A percentile compares a stretch with the other conserved stretches of the same genome.
Evolutionary conservation across 2,797 vertebrate species (phyloP).

Genomic region (Esox lucius): DNA sequence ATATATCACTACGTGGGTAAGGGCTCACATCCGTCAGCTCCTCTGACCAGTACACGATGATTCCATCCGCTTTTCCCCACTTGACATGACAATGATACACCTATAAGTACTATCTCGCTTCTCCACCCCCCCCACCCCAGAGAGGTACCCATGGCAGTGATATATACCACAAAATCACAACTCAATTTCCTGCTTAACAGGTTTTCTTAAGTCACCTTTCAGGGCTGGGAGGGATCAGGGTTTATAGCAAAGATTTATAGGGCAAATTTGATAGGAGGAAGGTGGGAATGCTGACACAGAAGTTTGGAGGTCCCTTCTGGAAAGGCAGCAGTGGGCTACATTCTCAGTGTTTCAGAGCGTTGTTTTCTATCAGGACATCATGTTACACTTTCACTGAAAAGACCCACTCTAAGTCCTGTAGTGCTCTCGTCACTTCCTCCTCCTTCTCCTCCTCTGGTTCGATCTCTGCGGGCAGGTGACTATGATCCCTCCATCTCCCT

Average conservation of each 20-base stretch:
- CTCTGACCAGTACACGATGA: slow-evolving; percentile 19
- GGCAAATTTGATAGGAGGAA: slow-evolving; percentile 9
- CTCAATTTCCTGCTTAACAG: slow-evolving; percentile 49
- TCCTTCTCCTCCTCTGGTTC: no score
- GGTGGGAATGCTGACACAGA: slow-evolving; percentile 28
- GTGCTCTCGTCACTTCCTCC: neutral
- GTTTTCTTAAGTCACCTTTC: slow-evolving; percentile 22
- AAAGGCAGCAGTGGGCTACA: slow-evolving; percentile 7
- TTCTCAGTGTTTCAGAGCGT: slow-evolving; percentile 26
- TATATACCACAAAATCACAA: slow-evolving; percentile 38
- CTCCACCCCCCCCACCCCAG: slow-evolving; percentile 14
- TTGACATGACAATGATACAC: neutral
- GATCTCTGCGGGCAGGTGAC: neutral
- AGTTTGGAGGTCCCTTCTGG: slow-evolving; percentile 19
- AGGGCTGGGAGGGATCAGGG: slow-evolving; percentile 2
- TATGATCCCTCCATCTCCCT: slow-evolving; percentile 5
- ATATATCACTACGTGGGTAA: slow-evolving; percentile 24
- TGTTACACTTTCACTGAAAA: slow-evolving; percentile 25
- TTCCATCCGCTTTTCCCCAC: slow-evolving; percentile 9
- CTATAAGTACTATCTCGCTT: neutral
- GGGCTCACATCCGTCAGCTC: slow-evolving; percentile 7
- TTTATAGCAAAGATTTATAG: slow-evolving; percentile 37
- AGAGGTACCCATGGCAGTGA: slow-evolving; percentile 11
- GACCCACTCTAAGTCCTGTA: slow-evolving; percentile 2
- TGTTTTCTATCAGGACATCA: slow-evolving; percentile 21